Conservation (phyloP, 2,113 vertebrate species). For the Stigmatopora nigra region DNA sequence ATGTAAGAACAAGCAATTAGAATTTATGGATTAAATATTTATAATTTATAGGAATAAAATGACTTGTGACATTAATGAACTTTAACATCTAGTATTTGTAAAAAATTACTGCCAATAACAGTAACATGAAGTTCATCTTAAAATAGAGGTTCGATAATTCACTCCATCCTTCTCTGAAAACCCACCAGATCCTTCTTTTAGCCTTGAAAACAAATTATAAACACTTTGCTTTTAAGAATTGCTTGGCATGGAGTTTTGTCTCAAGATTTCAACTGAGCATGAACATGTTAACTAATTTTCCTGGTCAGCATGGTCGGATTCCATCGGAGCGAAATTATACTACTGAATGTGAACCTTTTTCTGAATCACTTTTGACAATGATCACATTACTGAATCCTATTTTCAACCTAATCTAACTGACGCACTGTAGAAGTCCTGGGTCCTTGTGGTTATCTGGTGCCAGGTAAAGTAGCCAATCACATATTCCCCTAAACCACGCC, state of each 20-base stretch:
- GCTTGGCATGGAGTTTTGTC: not conserved
- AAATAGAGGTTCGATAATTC: too few species aligned
- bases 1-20: too few species aligned
- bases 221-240: not conserved
- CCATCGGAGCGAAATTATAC: slow-evolving; percentile 13
- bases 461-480: slow-evolving; percentile 80
- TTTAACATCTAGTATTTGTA: too few species aligned
- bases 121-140: too few species aligned
- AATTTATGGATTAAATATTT: too few species aligned
- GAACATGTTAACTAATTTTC: not conserved
- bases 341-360: slow-evolving; percentile 25
- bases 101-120: too few species aligned
- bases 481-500: slow-evolving; percentile 52
- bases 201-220: not conserved
- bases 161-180: not conserved
- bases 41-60: too few species aligned
- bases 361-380: slow-evolving; percentile 12
- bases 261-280: slow-evolving; percentile 10
- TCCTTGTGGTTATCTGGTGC: slow-evolving; percentile 86
- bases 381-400: slow-evolving; percentile 58
- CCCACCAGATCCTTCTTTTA: not conserved
- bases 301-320: slow-evolving; percentile 11
- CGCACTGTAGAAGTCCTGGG: slow-evolving; percentile 81
- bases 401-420: slow-evolving; percentile 67
- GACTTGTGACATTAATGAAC: too few species aligned